phyloP scores from a whole-genome alignment of 2,888 invertebrate species.

The Andrena chrysosceles region DNA sequence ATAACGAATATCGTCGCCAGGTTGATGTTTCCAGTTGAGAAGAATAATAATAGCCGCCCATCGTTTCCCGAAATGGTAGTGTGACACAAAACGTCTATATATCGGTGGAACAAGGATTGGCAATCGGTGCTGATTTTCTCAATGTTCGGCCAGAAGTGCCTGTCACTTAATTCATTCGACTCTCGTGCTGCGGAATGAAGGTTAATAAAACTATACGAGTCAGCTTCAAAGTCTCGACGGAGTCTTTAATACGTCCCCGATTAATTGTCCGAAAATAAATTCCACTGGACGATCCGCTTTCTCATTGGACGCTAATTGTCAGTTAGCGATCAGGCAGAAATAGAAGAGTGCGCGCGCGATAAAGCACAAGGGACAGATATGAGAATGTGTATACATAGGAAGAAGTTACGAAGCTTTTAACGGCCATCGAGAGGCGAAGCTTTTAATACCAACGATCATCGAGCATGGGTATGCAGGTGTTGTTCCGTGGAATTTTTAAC shows the following conservation, averaged over 20 bases:
- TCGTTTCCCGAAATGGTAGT: neutral
- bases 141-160: neutral
- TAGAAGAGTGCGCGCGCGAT: no score
- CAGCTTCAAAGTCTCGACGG: neutral
- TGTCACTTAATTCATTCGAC: neutral
- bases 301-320: neutral
- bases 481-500: constrained; percentile 45
- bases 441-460: constrained; percentile 37
- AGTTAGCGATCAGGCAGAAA: neutral
- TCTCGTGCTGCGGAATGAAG: neutral
- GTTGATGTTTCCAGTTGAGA: neutral
- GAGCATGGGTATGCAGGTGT: neutral
- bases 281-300: neutral
- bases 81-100: neutral
- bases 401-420: constrained; percentile 14
- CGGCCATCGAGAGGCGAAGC: neutral
- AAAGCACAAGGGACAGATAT: no score
- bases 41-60: neutral
- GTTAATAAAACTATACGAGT: neutral
- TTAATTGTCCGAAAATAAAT: neutral
- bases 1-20: neutral
- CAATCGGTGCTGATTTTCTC: neutral
- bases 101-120: neutral
- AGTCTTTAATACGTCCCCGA: neutral
- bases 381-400: neutral